Conservation (phyloP, 2,113 vertebrate genomes). For the Megaceryle torquata region DNA sequence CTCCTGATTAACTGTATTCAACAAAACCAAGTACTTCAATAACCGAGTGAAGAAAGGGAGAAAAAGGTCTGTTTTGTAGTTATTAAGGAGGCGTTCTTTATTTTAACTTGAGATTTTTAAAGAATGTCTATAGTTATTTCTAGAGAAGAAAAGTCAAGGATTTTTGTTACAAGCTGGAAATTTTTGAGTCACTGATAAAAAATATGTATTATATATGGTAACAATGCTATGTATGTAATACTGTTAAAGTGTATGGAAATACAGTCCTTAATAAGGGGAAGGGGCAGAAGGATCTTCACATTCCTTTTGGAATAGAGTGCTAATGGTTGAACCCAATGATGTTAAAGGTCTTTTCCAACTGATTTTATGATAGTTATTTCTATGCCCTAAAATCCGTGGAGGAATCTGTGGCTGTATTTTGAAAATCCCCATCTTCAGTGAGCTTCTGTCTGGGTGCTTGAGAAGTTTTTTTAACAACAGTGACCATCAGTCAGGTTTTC, state of each 20-base stretch:
- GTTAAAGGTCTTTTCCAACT: too few relatives aligned
- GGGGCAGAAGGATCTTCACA: neutral
- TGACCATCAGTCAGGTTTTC: neutral
- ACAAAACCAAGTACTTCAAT: neutral
- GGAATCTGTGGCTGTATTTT: neutral
- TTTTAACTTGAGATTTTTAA: neutral
- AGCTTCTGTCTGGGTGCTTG: neutral
- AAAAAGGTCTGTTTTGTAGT: neutral
- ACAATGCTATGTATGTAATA: neutral
- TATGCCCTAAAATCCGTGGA: neutral
- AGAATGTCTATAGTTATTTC: neutral
- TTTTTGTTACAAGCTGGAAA: neutral
- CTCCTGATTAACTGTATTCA: neutral
- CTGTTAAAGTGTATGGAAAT: neutral
- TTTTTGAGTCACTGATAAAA: neutral
- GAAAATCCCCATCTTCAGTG: neutral
- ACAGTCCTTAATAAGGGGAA: neutral
- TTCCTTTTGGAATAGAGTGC: neutral
- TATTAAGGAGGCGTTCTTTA: neutral
- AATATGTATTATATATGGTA: neutral
- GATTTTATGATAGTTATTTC: neutral
- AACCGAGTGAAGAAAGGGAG: neutral
- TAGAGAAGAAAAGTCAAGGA: neutral
- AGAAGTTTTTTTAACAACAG: neutral
- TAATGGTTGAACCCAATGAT: neutral